Conservation (phyloP, 2,888 invertebrate genomes). For the Clanis bilineata region DNA sequence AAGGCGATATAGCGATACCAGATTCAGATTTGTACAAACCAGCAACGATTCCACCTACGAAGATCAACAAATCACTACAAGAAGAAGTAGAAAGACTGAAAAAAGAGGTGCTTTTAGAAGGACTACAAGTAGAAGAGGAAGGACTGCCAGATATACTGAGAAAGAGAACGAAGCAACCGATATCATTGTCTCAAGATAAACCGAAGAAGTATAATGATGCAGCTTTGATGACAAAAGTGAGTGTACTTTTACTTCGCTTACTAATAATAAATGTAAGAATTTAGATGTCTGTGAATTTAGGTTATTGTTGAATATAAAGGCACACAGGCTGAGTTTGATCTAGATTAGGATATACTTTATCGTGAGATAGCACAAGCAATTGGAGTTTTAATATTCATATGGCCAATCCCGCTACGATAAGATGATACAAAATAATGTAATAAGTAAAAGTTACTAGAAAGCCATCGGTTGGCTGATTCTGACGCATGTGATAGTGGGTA, state of each 20-base stretch:
- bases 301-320: no score
- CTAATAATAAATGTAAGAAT: no score
- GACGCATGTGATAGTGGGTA: no score
- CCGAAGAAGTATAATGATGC: conserved; percentile 78
- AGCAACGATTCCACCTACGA: conserved; percentile 54
- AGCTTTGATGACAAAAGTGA: conserved; percentile 68
- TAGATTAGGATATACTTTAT: no score
- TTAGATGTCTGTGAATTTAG: no score
- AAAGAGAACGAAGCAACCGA: conserved; percentile 87
- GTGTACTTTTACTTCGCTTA: conserved; percentile 5
- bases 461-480: no score
- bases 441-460: no score
- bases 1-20: conserved; percentile 93
- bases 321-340: no score
- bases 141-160: conserved; percentile 88
- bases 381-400: no score
- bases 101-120: conserved; percentile 90
- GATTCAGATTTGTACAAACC: conserved; percentile 74
- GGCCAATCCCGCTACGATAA: no score
- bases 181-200: conserved; percentile 68
- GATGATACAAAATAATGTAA: no score
- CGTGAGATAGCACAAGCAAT: no score
- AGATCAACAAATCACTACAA: conserved; percentile 85
- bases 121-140: conserved; percentile 92
- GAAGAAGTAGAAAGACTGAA: conserved; percentile 91